Conservation (phyloP, 2,113 vertebrate species). For the Gadus chalcogrammus region DNA sequence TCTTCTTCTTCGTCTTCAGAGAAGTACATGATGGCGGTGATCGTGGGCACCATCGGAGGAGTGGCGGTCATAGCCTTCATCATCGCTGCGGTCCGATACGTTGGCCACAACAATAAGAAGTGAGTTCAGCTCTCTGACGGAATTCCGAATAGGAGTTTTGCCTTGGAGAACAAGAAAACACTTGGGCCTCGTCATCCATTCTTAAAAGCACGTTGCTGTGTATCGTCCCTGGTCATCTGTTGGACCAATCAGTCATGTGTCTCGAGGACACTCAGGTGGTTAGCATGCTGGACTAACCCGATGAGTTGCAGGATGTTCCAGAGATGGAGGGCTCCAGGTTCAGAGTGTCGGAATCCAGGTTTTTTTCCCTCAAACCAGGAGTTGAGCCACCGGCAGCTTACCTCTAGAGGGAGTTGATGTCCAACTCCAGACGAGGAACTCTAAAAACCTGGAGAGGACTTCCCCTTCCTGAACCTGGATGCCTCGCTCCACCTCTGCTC, state of each 20-base stretch:
- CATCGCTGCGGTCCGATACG: constrained; percentile 79
- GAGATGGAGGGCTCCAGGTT: too few relatives aligned
- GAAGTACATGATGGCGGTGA: constrained; percentile 80
- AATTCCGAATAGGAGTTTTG: constrained; percentile 39
- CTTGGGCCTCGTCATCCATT: constrained; percentile 77
- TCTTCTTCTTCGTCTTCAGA: constrained; percentile 56
- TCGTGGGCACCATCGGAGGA: constrained; percentile 78
- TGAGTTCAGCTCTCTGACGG: constrained; percentile 59
- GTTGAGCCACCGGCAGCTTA: too few relatives aligned
- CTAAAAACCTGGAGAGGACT: too few relatives aligned
- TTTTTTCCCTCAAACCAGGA: too few relatives aligned
- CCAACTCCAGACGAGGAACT: too few relatives aligned
- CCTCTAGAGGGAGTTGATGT: too few relatives aligned
- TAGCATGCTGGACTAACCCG: constrained; percentile 67
- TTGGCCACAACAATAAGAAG: constrained; percentile 81
- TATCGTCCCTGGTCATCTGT: constrained; percentile 48
- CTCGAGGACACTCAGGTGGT: constrained; percentile 45
- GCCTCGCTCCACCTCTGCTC: constrained; percentile 14
- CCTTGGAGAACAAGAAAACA: constrained; percentile 66
- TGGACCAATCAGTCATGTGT: constrained; percentile 35
- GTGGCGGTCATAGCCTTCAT: constrained; percentile 80
- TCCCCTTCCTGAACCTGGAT: too few relatives aligned
- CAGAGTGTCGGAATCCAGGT: too few relatives aligned
- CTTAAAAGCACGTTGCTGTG: constrained; percentile 59
- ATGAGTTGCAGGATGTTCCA: constrained; percentile 44